Base-by-base conservation (phyloP, 1,140 invertebrate genomes). In the Tigriopus japonicus region DNA sequence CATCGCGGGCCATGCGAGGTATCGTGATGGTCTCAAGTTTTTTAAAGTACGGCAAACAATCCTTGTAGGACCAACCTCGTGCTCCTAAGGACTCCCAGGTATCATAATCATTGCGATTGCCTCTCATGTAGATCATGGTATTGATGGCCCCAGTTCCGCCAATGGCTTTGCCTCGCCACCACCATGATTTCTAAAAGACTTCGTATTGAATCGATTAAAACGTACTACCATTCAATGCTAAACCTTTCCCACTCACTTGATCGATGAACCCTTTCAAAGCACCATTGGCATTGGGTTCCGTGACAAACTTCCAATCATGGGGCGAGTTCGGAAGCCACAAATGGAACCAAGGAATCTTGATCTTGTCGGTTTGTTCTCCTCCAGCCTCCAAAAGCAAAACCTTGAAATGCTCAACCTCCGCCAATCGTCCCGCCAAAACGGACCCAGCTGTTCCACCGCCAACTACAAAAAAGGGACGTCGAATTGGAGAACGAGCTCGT, bases 61-160 rank as follows among this genome's bases (percentile, higher is more conserved):
- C 80, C 10, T 84, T 76, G 70, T 89, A 96, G 1, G 82, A 83
- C 93, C 93, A 97, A 1, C 89, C 88, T 0, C 75, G 71, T 64
- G 94, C 94, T 0, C 92, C 93, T 52, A 85, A 71, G 6, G 72
- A 71, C 14, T 83, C 84, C 93, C 93, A 97, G 9, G 83, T 75
- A 69, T 98, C 88, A 72, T 91, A 98, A 68, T 98, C 93, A 49
- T 78, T 81, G 10, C 82, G 80, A 68, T 96, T 93, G 21, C 93
- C 93, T 45, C 93, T 78, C 0, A 94, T 84, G 72, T 97, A 96
- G 7, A 94, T 79, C 89, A 94, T 93, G 1, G 89, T 89, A 71
- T 97, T 97, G 0, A 97, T 77, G 0, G 92, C 88, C 52, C 87
- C 91, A 28, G 86, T 86, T 13, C 93, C 93, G n/a, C 78, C 79